Base-by-base conservation (phyloP, 2,888 invertebrate genomes). In the Andrena trimmerana region DNA sequence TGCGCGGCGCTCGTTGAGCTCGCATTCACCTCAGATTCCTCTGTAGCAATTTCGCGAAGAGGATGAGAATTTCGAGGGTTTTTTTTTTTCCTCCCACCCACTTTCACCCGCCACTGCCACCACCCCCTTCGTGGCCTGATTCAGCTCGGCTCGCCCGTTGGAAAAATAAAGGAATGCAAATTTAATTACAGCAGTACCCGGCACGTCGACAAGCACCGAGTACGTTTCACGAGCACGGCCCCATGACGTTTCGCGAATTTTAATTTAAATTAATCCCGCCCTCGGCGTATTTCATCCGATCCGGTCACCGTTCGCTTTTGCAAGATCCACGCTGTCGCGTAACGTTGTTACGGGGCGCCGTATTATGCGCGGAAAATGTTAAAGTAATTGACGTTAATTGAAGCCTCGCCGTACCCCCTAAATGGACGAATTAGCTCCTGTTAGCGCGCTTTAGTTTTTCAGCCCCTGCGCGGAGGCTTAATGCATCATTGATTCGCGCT, bases 151-250 rank as follows among this genome's bases (percentile, higher is more conserved):
- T 72, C 59, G 20, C 13, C 52, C 27, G 63, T 16, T 6, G 31
- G 52, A 66, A 81, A 80, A 80, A 80, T 63, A 74, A 80, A 73
- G 59, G 79, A 85, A 80, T 85, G 71, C 31, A 81, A 87, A 85
- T 84, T 84, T 85, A 84, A 86, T 86, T 86, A 77, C 50, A 69
- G 50, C 67, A 77, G 66, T 71, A 67, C 66, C 62, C 83, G 59
- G 59, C 50, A 57, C 54, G 63, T 67, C 66, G 82, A 62, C 83
- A 57, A 62, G 50, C 52, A 33, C 27, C 59, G 63, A 50, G 59
- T 59, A 66, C 16, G 24, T 71, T 80, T 65, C 57, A n/a, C 54
- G 48, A n/a, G 54, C 13, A 62, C 48, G 36, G 48, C 31, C 24
- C 36, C 81, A 24, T 50, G 79, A 80, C 72, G 70, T 80, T 80